Percentiles rank a stretch among this genome's conserved stretches.
phyloP scores from a whole-genome alignment of 2,797 vertebrate genomes.

The Sylvilagus floridanus region DNA sequence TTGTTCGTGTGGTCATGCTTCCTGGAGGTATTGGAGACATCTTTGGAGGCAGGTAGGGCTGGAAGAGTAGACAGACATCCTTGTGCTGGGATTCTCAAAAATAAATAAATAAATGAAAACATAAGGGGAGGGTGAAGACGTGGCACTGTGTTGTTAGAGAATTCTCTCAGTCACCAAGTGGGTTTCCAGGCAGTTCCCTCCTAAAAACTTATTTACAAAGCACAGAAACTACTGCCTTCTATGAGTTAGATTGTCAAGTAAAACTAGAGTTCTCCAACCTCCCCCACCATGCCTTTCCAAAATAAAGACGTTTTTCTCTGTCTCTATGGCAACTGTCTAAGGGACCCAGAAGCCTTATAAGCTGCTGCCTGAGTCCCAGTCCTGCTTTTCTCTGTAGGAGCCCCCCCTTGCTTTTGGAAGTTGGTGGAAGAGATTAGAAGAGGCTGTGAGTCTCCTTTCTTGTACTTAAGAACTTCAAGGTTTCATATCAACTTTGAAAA shows the following conservation, averaged over 20 bases:
- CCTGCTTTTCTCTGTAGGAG: neutral
- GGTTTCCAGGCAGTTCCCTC: neutral
- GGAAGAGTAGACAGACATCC: neutral
- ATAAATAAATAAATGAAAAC: neutral
- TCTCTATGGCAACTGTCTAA: neutral
- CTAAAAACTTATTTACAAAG: neutral
- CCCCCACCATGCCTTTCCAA: no score
- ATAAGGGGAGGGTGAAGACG: neutral
- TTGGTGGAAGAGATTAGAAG: neutral
- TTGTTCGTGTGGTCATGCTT: neutral
- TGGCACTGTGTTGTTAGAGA: neutral
- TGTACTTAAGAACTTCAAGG: neutral
- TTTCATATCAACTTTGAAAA: neutral
- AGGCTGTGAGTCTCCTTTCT: neutral
- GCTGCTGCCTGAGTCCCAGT: neutral
- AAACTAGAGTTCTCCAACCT: neutral
- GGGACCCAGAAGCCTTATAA: no score
- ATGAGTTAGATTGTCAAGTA: neutral
- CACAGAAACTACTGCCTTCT: neutral
- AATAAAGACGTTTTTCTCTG: neutral
- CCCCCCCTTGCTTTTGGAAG: neutral
- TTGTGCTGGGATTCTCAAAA: neutral
- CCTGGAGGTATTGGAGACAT: neutral
- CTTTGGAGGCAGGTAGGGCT: neutral
- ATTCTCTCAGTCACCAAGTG: neutral